phyloP scores from a whole-genome alignment of 2,113 vertebrate species.

The Bungarus multicinctus region DNA sequence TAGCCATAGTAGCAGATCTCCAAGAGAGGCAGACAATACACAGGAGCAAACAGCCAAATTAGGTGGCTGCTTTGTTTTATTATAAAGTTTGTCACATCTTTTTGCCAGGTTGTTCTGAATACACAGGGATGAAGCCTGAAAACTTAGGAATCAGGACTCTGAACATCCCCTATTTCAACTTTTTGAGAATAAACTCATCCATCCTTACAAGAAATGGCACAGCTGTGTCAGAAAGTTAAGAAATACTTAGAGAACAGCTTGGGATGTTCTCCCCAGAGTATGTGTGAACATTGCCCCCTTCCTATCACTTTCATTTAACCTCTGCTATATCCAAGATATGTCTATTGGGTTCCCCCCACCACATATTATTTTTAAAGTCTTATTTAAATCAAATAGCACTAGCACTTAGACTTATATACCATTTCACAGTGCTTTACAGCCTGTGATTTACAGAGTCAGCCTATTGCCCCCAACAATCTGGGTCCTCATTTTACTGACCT shows the following conservation, averaged over 20 bases:
- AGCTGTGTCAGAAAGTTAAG: neutral
- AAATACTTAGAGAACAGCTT: neutral
- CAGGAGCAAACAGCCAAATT: slow-evolving; percentile 35
- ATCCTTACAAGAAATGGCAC: slow-evolving; percentile 18
- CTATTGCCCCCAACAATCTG: no score
- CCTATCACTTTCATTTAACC: neutral
- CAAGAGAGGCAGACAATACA: slow-evolving; percentile 4
- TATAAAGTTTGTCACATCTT: neutral
- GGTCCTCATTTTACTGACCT: no score
- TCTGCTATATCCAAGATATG: neutral
- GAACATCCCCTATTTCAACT: neutral
- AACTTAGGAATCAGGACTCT: neutral
- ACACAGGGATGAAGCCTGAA: neutral
- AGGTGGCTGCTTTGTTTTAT: slow-evolving; percentile 35
- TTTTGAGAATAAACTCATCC: neutral
- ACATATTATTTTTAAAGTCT: neutral
- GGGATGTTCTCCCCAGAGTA: neutral
- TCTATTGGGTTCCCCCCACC: neutral
- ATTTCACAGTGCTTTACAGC: no score
- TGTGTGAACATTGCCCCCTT: neutral
- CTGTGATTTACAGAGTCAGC: no score
- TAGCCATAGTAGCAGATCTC: neutral
- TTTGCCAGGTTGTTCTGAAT: neutral
- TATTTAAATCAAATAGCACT: neutral
- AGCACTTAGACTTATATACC: no score